Percentiles rank a stretch among this genome's conserved stretches.
Evolutionary conservation across 2,797 vertebrate genomes (phyloP).

Genomic region (Remorina albescens): DNA sequence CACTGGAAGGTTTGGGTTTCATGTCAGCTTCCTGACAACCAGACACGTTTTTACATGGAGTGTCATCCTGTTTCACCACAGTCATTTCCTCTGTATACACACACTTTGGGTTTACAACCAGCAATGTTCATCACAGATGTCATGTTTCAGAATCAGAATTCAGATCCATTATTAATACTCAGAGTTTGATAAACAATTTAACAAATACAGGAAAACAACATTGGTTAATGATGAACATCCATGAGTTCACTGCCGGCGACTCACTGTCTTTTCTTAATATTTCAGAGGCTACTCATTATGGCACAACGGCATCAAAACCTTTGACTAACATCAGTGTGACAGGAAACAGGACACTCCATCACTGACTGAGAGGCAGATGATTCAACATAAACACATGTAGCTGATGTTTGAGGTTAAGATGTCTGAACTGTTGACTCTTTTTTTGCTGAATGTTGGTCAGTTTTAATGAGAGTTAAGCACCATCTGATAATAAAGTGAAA

Average conservation of each 20-base stretch:
- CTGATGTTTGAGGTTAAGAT: background rate
- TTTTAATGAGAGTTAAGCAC: too few species aligned
- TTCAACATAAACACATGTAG: too few species aligned
- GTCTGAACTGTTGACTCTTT: background rate
- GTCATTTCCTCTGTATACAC: conserved; percentile 9
- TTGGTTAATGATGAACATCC: background rate
- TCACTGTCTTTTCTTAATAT: background rate
- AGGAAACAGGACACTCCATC: background rate
- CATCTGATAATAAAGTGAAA: too few species aligned
- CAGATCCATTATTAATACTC: too few species aligned
- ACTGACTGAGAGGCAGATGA: background rate
- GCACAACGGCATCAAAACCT: conserved; percentile 5
- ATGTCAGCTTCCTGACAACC: background rate
- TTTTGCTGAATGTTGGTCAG: background rate
- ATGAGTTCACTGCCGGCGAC: background rate
- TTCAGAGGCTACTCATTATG: conserved; percentile 20
- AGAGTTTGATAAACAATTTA: background rate
- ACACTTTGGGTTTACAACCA: background rate
- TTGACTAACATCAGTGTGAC: background rate
- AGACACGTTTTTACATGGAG: conserved; percentile 7
- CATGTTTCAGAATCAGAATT: too few species aligned
- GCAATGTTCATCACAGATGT: background rate
- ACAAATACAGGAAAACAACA: conserved; percentile 11
- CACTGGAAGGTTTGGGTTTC: conserved; percentile 10
- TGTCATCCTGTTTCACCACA: background rate